phyloP scores from a whole-genome alignment of 2,888 invertebrate species.

The Lochmaea crataegi region DNA sequence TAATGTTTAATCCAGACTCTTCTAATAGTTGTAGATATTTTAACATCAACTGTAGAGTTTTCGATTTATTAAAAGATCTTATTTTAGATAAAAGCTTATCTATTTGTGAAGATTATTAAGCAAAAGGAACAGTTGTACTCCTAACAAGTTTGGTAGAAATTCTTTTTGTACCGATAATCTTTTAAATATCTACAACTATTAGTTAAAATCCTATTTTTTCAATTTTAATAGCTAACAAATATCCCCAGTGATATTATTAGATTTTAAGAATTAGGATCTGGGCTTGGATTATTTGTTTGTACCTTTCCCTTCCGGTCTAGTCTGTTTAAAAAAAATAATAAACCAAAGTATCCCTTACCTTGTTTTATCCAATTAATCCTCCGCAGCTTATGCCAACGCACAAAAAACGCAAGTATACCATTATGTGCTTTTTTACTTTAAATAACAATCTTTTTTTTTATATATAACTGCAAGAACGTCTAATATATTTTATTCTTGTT shows the following conservation, averaged over 20 bases:
- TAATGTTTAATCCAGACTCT: constrained; percentile 10
- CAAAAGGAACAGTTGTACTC: no score
- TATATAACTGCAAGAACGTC: constrained; percentile 45
- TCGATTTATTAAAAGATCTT: no score
- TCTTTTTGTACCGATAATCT: neutral
- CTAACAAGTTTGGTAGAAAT: neutral
- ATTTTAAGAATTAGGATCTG: constrained; percentile 1
- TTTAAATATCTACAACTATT: neutral
- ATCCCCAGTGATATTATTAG: neutral
- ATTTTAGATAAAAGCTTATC: no score
- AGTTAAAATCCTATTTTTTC: neutral
- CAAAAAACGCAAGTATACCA: constrained; percentile 60
- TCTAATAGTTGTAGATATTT: neutral
- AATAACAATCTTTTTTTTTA: constrained; percentile 35
- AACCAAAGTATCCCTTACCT: constrained; percentile 53
- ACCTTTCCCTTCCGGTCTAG: constrained; percentile 42
- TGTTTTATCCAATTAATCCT: constrained; percentile 37
- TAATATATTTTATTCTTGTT: constrained; percentile 56
- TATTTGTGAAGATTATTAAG: no score
- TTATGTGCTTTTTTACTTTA: constrained; percentile 49
- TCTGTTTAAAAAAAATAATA: constrained; percentile 42
- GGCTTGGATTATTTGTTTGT: constrained; percentile 14
- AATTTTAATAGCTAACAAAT: neutral
- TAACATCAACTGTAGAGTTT: neutral
- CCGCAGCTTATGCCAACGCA: constrained; percentile 56